Conservation (phyloP, 2,888 invertebrate species). For the Achlya flavicornis region DNA sequence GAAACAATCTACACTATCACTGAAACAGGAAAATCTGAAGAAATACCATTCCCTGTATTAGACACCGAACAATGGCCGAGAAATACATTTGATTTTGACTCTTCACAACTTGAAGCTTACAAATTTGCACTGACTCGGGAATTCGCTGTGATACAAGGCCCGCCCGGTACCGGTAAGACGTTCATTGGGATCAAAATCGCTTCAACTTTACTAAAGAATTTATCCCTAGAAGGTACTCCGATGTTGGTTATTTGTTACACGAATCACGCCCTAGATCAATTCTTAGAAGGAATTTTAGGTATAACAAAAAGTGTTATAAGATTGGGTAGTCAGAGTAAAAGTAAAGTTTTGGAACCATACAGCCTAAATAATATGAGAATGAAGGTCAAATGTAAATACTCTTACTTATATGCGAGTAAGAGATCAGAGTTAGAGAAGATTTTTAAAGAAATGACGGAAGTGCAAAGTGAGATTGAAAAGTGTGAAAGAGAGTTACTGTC, state of each 20-base stretch:
- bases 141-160: slow-evolving; percentile 92
- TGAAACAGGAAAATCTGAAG: slow-evolving; percentile 43
- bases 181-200: slow-evolving; percentile 90
- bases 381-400: slow-evolving; percentile 66
- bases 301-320: slow-evolving; percentile 86
- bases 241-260: slow-evolving; percentile 92
- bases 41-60: slow-evolving; percentile 62
- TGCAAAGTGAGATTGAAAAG: slow-evolving; percentile 70
- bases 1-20: slow-evolving; percentile 60
- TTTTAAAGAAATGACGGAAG: slow-evolving; percentile 61
- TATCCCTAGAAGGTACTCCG: slow-evolving; percentile 82
- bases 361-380: slow-evolving; percentile 71
- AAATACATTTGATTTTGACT: slow-evolving; percentile 82
- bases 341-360: slow-evolving; percentile 78
- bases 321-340: slow-evolving; percentile 88
- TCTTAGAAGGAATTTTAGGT: slow-evolving; percentile 87
- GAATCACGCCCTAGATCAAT: slow-evolving; percentile 94
- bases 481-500: slow-evolving; percentile 66
- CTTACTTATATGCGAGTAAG: slow-evolving; percentile 61
- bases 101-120: slow-evolving; percentile 87
- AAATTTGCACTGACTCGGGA: slow-evolving; percentile 87
- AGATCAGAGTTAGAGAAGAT: slow-evolving; percentile 60
- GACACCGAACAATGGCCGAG: slow-evolving; percentile 76
- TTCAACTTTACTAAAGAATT: slow-evolving; percentile 85
- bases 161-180: slow-evolving; percentile 95